Evolutionary conservation across 2,797 vertebrate species (phyloP).

Genomic region (Otolemur crassicaudatus): DNA sequence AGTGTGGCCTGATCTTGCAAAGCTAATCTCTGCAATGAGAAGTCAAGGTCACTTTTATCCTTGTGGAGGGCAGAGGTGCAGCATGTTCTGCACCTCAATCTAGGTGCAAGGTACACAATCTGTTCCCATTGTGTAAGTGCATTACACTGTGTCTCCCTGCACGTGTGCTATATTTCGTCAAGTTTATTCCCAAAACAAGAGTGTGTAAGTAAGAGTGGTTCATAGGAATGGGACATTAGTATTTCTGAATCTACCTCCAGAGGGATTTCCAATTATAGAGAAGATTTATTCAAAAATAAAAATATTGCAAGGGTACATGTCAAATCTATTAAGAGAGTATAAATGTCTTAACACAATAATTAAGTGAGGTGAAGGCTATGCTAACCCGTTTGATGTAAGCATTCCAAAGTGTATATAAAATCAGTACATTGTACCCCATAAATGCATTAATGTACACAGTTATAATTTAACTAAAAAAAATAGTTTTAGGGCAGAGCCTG

Average conservation of each 20-base stretch:
- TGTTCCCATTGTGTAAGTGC: not conserved
- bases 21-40: not conserved
- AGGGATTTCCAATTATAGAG: not conserved
- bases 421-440: too few relatives aligned
- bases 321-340: too few relatives aligned
- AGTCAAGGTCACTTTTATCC: not conserved
- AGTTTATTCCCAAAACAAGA: not conserved
- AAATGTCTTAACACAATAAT: too few relatives aligned
- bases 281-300: not conserved
- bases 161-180: not conserved
- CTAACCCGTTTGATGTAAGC: too few relatives aligned
- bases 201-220: not conserved
- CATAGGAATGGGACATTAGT: not conserved
- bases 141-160: not conserved
- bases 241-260: not conserved
- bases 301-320: too few relatives aligned
- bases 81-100: not conserved
- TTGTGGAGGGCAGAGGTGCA: too few relatives aligned
- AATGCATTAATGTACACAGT: too few relatives aligned
- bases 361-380: too few relatives aligned
- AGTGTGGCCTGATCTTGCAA: fast-evolving
- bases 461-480: too few relatives aligned
- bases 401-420: too few relatives aligned
- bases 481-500: too few relatives aligned
- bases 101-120: too few relatives aligned